Conservation (phyloP, 1,140 invertebrate genomes). For the Helicoverpa zea region DNA sequence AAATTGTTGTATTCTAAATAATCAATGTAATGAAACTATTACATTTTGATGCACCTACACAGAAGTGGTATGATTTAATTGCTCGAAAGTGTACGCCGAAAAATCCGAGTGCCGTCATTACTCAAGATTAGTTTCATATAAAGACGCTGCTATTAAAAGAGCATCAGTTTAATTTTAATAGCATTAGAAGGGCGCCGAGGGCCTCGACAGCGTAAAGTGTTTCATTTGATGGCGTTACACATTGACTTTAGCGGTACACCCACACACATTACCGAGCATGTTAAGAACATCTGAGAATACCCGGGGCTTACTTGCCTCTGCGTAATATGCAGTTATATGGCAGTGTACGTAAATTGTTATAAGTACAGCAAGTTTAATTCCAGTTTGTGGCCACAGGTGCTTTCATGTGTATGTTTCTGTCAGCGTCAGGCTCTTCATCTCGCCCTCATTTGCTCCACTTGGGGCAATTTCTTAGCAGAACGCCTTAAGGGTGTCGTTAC, state of each 20-base stretch:
- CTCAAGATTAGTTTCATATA: slow-evolving; percentile 54
- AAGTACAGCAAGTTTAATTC: slow-evolving; percentile 46
- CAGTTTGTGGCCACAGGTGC: slow-evolving; percentile 50
- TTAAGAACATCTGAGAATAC: slow-evolving; percentile 44
- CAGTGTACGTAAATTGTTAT: slow-evolving; percentile 40
- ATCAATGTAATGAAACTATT: not conserved
- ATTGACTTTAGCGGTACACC: slow-evolving; percentile 29
- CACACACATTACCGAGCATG: slow-evolving; percentile 20
- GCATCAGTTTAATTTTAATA: slow-evolving; percentile 61
- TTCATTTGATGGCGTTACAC: slow-evolving; percentile 39
- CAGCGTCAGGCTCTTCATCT: slow-evolving; percentile 35
- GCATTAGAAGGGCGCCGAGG: slow-evolving; percentile 48
- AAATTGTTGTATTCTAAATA: no score
- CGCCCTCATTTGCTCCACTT: slow-evolving; percentile 42
- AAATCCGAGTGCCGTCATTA: slow-evolving; percentile 51
- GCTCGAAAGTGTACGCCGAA: slow-evolving; percentile 47
- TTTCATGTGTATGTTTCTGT: slow-evolving; percentile 47
- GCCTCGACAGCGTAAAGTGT: slow-evolving; percentile 37
- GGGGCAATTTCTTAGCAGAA: slow-evolving; percentile 53
- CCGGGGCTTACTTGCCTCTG: not conserved
- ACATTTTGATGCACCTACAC: not conserved
- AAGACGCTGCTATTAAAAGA: slow-evolving; percentile 57
- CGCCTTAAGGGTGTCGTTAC: slow-evolving; percentile 57
- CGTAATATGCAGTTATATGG: slow-evolving; percentile 45
- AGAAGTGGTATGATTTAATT: slow-evolving; percentile 22